A percentile compares a stretch with the other conserved stretches of the same genome.
phyloP scores from a whole-genome alignment of 2,888 invertebrate genomes.

The Imbricaverruca yamaguchii region DNA sequence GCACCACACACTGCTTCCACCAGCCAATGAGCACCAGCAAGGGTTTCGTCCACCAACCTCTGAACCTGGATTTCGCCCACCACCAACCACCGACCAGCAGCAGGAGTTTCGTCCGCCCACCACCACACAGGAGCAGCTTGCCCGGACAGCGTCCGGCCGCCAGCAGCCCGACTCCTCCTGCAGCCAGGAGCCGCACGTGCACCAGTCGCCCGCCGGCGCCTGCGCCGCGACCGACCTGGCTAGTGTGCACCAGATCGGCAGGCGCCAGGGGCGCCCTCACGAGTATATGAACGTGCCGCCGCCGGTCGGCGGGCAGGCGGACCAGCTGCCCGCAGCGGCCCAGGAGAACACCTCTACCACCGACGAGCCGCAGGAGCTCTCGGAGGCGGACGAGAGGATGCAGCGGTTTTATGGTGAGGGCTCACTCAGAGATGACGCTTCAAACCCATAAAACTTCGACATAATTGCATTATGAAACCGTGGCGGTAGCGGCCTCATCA shows the following conservation, averaged over 20 bases:
- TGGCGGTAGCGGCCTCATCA: too few relatives aligned
- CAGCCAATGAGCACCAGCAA: background rate
- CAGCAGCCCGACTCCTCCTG: too few relatives aligned
- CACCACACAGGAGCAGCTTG: too few relatives aligned
- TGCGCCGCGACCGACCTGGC: background rate
- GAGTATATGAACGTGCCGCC: background rate
- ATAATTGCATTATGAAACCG: too few relatives aligned
- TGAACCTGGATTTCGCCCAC: background rate
- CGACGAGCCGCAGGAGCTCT: slow-evolving; percentile 43
- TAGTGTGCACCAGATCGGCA: background rate
- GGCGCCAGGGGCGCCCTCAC: background rate
- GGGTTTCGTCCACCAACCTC: background rate
- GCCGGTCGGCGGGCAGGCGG: background rate
- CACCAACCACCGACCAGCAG: background rate
- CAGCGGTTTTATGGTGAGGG: slow-evolving; percentile 46
- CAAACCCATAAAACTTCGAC: background rate
- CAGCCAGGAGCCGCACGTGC: too few relatives aligned
- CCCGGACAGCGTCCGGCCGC: too few relatives aligned
- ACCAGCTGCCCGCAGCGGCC: background rate
- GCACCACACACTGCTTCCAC: background rate
- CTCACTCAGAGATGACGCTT: background rate
- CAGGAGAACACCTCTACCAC: background rate
- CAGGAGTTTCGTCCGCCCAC: background rate
- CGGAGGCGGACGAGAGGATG: slow-evolving; percentile 48
- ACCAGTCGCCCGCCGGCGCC: too few relatives aligned